phyloP scores from a whole-genome alignment of 2,113 vertebrate species.

The Fregetta grallaria region DNA sequence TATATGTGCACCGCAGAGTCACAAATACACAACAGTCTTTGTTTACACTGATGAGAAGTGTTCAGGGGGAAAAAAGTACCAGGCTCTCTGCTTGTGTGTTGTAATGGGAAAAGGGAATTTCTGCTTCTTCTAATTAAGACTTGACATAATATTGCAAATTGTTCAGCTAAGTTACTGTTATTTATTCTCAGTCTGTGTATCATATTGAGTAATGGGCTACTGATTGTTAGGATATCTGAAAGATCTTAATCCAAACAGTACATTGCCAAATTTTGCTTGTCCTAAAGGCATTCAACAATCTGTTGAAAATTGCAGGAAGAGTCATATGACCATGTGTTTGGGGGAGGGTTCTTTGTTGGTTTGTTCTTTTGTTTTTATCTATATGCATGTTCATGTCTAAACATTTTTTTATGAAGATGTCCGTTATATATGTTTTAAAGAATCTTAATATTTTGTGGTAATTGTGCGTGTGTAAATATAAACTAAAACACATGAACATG shows the following conservation, averaged over 20 bases:
- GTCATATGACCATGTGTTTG: neutral
- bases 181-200: neutral
- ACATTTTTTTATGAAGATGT: neutral
- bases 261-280: neutral
- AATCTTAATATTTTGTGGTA: neutral
- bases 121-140: neutral
- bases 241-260: neutral
- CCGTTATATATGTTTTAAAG: neutral
- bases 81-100: neutral
- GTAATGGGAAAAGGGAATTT: neutral
- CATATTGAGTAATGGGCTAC: neutral
- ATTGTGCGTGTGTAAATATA: neutral
- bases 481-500: neutral
- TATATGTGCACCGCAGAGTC: neutral
- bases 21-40: neutral
- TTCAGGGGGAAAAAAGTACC: neutral
- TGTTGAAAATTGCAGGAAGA: neutral
- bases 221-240: neutral
- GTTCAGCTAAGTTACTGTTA: neutral
- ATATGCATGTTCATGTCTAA: rapidly evolving
- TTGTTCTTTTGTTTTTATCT: neutral
- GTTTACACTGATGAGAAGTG: neutral
- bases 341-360: neutral
- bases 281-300: neutral
- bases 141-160: neutral